phyloP scores from a whole-genome alignment of 2,797 vertebrate genomes.

The Phataginus tricuspis region DNA sequence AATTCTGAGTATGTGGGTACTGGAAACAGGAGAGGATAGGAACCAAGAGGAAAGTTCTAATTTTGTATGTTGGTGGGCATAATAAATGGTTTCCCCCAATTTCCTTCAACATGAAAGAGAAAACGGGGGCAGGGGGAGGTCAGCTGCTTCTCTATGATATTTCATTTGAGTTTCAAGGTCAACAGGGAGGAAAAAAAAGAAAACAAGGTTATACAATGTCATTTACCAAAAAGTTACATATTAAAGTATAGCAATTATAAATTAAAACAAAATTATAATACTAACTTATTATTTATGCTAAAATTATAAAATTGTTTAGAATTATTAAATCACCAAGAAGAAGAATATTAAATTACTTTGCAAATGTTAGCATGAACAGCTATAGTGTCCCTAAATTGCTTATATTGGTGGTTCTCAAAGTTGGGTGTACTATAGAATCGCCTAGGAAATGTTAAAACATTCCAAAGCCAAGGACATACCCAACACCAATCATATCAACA shows the following conservation, averaged over 20 bases:
- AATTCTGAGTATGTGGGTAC: not conserved
- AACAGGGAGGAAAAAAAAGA: not conserved
- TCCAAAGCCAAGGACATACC: not conserved
- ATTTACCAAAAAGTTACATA: not conserved
- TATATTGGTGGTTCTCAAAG: not conserved
- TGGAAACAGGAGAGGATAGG: not conserved
- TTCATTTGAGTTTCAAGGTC: conserved; percentile 4
- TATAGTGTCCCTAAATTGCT: not conserved
- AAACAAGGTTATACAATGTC: not conserved
- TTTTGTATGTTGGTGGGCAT: conserved; percentile 49
- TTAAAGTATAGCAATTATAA: conserved; percentile 1
- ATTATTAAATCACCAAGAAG: conserved; percentile 11
- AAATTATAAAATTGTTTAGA: conserved; percentile 37
- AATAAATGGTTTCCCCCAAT: conserved; percentile 49
- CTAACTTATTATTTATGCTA: conserved; percentile 13
- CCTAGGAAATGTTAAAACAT: not conserved
- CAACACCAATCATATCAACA: not conserved
- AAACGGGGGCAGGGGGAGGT: not conserved
- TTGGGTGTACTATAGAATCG: not conserved
- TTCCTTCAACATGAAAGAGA: conserved; percentile 50
- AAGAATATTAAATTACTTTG: conserved; percentile 18
- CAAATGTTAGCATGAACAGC: not conserved
- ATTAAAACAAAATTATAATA: conserved; percentile 22
- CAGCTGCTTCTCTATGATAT: conserved; percentile 62
- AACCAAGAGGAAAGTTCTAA: conserved; percentile 59